Evolutionary conservation across 1,140 invertebrate species (phyloP), one percentile per base, ranked within the genome.

Genomic region (Lysiphlebus fabarum): DNA sequence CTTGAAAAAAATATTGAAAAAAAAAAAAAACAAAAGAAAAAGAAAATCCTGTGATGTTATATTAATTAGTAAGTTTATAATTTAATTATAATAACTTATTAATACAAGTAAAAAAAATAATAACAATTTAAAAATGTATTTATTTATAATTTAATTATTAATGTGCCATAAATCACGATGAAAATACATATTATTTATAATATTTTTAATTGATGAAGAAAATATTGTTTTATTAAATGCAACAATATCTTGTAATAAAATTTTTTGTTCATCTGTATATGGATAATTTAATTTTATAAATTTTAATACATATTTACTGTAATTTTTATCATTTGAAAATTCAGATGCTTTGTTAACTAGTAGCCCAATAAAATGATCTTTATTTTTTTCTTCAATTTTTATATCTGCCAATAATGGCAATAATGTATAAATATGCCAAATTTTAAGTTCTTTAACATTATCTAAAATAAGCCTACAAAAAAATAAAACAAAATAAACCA

Each of bases 251-350:
- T 36, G 7, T 41, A 72, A 56, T 41, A 61, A 40, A 34, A 40
- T 43, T 48, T 63, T 67, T 44, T 74, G 67, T 8, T 70, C 56
- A 0, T 68, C 56, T 1, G 58, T 65, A 34, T 67, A 64, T 6
- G 57, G 60, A 38, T 48, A 38, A 58, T 71, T 70, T 11, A 44
- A 40, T 53, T 73, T 73, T 44, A 70, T 56, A 43, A 71, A 67
- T 6, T 56, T 66, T 7, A 72, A 38, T 14, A 73, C 7, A 6
- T 70, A 62, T 53, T 70, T 69, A 7, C 69, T 65, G 51, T 67
- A 74, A 37, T 65, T 66, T 50, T 70, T 73, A 41, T 74, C 64
- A 14, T 53, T 62, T 0, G 67, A 67, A 59, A 67, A 74, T 3
- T 36, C 33, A 57, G 62, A 7, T 9, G 71, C 61, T 51, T 70